Evolutionary conservation across 2,113 vertebrate genomes (phyloP).

Genomic region (Salvelinus sp.): DNA sequence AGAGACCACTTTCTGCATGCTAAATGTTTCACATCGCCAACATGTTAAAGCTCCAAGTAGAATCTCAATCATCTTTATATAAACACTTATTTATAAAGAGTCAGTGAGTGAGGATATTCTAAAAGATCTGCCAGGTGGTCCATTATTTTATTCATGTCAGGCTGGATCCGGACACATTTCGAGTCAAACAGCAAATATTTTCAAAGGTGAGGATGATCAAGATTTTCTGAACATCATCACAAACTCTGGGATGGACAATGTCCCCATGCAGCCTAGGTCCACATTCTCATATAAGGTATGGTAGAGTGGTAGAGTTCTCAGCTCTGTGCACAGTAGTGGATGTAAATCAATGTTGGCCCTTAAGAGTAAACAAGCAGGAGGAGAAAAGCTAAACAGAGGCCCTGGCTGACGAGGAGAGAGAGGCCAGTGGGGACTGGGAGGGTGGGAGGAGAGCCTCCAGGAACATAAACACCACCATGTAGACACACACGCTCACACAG

Average conservation of each 20-base stretch:
- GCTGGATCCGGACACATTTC: conserved; percentile 17
- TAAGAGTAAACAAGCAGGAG: conserved; percentile 9
- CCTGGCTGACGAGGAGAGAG: neutral
- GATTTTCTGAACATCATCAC: conserved; percentile 11
- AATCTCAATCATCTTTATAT: neutral
- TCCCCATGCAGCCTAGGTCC: neutral
- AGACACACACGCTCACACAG: no score
- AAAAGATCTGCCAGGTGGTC: conserved; percentile 15
- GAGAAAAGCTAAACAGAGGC: neutral
- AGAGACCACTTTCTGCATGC: neutral
- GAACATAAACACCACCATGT: conserved; percentile 9
- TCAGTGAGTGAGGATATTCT: neutral
- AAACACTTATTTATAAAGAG: neutral
- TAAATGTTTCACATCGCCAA: neutral
- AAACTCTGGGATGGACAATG: neutral
- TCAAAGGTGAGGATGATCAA: conserved; percentile 24
- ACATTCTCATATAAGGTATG: neutral
- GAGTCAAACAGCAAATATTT: conserved; percentile 16
- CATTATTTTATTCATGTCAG: conserved; percentile 22
- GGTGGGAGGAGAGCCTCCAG: neutral
- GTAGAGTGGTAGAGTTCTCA: neutral
- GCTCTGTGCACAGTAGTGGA: neutral
- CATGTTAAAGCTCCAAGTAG: neutral
- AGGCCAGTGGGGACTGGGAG: neutral
- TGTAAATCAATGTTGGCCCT: conserved; percentile 7